A percentile compares a stretch with the other conserved stretches of the same genome.
Conservation (phyloP, 2,113 vertebrate genomes). For the Tamias sibiricus region DNA sequence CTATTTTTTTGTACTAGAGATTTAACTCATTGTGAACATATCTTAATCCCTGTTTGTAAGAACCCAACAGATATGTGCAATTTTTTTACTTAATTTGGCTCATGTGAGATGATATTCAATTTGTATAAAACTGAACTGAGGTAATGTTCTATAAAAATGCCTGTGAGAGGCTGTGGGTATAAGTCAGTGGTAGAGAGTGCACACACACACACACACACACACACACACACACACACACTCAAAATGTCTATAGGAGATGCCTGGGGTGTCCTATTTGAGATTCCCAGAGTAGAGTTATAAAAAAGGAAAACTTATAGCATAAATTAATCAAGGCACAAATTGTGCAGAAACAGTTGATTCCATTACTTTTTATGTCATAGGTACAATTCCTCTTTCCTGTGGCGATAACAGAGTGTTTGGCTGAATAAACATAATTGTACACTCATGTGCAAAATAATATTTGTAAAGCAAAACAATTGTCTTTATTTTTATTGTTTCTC, state of each 20-base stretch:
- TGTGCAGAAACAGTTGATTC: background rate
- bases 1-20: background rate
- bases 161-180: background rate
- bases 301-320: background rate
- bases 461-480: no score
- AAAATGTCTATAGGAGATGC: background rate
- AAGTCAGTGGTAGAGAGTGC: no score
- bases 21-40: background rate
- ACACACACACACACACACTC: background rate
- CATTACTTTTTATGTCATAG: background rate
- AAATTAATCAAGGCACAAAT: background rate
- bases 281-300: background rate
- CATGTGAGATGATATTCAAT: background rate
- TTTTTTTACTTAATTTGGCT: background rate
- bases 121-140: background rate
- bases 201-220: no score
- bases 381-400: no score
- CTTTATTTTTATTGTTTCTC: no score
- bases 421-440: no score
- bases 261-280: background rate
- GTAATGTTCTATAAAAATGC: background rate
- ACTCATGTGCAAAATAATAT: no score
- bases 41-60: background rate
- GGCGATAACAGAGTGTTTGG: no score
- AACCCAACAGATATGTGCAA: background rate